phyloP scores from a whole-genome alignment of 2,797 vertebrate genomes.

The Anguilla anguilla region DNA sequence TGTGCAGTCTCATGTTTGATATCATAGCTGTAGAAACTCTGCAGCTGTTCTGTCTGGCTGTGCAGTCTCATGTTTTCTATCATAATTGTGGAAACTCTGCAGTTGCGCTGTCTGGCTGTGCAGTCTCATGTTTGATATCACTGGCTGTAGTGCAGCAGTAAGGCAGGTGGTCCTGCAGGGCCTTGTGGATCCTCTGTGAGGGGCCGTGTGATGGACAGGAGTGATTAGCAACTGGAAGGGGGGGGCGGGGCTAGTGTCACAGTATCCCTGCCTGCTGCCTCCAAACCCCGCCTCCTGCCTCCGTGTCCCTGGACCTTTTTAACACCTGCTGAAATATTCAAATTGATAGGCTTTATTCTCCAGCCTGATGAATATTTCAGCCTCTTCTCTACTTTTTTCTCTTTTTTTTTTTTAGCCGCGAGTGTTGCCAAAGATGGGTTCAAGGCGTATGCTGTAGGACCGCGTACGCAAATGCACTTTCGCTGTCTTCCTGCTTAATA shows the following conservation, averaged over 20 bases:
- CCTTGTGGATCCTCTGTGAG: background rate
- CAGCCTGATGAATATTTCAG: constrained; percentile 30
- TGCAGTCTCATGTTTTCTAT: background rate
- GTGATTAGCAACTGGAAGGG: background rate
- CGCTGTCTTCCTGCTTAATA: constrained; percentile 39
- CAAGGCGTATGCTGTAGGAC: constrained; percentile 19
- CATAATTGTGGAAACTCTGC: background rate
- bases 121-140: background rate
- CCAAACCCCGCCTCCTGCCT: background rate
- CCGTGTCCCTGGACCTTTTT: constrained; percentile 18
- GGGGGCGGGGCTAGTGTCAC: background rate
- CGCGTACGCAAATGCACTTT: constrained; percentile 45
- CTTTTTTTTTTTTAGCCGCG: background rate
- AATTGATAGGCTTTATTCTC: constrained; percentile 8
- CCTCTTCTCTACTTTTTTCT: background rate
- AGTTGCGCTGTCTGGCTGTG: background rate
- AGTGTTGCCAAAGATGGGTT: background rate
- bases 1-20: background rate
- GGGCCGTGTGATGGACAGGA: background rate
- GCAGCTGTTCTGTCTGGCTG: background rate
- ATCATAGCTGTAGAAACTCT: background rate
- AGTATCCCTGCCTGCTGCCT: background rate
- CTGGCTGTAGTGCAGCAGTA: background rate
- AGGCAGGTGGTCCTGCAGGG: background rate
- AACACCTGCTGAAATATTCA: constrained; percentile 36